These are phyloP conservation scores for Gallinago media DNA, from an alignment of 2,113 vertebrate species.

Conservation along the genomic window DNA sequence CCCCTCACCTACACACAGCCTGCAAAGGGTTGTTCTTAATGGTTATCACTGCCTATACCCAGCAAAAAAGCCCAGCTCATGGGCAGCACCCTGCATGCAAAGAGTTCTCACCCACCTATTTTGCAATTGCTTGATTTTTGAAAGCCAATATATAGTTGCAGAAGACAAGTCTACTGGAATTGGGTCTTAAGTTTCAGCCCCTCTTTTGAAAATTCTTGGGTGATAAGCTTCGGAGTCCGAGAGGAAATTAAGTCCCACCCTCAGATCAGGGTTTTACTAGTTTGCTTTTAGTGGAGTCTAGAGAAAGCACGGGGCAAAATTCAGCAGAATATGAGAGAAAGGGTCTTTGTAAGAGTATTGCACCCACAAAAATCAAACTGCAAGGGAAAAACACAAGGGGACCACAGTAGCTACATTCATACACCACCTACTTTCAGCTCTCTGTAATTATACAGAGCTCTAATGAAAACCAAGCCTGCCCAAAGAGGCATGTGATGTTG, in stretches of 20 bases:
- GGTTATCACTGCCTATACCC: background rate
- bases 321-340: background rate
- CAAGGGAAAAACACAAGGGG: background rate
- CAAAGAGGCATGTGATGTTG: background rate
- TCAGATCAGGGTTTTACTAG: background rate
- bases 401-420: background rate
- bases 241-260: background rate
- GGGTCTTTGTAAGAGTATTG: background rate
- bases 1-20: background rate
- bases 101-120: background rate
- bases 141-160: background rate
- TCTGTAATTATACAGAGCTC: background rate
- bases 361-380: background rate
- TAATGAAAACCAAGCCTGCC: background rate
- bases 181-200: background rate
- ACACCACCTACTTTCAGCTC: background rate
- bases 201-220: background rate
- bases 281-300: background rate
- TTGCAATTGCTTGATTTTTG: background rate
- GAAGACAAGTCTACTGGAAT: background rate
- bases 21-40: fast-evolving
- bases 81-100: background rate
- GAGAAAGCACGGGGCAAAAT: background rate
- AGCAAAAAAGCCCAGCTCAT: background rate
- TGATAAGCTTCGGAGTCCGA: background rate